Evolutionary conservation across 2,797 vertebrate genomes (phyloP).

Genomic region (Scarus forsteni): DNA sequence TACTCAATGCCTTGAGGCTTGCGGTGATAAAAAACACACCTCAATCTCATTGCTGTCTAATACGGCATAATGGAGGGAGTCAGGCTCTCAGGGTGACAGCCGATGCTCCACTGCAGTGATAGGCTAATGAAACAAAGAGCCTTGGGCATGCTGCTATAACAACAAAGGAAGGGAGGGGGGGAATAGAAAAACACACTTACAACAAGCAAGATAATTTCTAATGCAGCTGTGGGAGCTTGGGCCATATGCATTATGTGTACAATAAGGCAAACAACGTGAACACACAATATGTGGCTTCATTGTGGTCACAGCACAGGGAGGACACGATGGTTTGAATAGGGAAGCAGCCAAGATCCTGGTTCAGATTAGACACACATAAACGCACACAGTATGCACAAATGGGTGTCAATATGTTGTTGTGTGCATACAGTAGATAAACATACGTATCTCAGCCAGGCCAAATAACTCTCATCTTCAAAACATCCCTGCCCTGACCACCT

Average conservation of each 20-base stretch:
- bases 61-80: conserved; percentile 66
- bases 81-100: conserved; percentile 60
- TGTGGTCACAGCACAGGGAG: conserved; percentile 33
- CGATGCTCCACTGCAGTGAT: conserved; percentile 57
- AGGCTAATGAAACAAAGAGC: conserved; percentile 75
- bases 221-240: conserved; percentile 34
- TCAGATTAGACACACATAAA: conserved; percentile 25
- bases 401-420: conserved; percentile 16
- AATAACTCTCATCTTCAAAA: conserved; percentile 40
- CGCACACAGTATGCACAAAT: conserved; percentile 4
- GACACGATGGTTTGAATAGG: conserved; percentile 37
- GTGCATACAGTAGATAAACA: conserved; percentile 5
- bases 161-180: conserved; percentile 18
- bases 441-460: conserved; percentile 22
- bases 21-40: conserved; percentile 57
- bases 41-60: conserved; percentile 61
- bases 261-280: conserved; percentile 35
- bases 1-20: conserved; percentile 43
- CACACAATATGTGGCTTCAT: conserved; percentile 40
- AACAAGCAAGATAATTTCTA: conserved; percentile 57
- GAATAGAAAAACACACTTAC: conserved; percentile 15
- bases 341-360: conserved; percentile 37
- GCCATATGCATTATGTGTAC: conserved; percentile 46
- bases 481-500: conserved; percentile 42
- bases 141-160: conserved; percentile 55